Base-by-base conservation (phyloP, 1,140 invertebrate genomes). In the Leptinotarsa defecta region DNA sequence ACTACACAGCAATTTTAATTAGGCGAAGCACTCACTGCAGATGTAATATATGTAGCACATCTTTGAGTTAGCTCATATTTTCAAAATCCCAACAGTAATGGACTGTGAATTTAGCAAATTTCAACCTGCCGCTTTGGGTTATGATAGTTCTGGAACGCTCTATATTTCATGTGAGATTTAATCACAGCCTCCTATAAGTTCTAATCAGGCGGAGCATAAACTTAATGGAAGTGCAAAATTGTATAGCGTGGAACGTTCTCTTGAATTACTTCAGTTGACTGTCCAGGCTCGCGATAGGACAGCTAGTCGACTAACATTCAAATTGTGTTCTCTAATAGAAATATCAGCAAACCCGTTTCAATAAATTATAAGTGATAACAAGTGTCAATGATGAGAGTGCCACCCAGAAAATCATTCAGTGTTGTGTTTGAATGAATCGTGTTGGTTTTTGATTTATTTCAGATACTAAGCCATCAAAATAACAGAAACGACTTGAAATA, bases 1-100 rank as follows among this genome's bases (percentile, higher is more conserved):
- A 57, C 52, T 57, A 19, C 52, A 57, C 52, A 57, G 52, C 52
- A 57, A 57, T 57, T 57, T 57, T 57, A 57, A 57, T n/a, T 57
- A 57, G n/a, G 17, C 52, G 2, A 15, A 57, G 52, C 13, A 57
- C 17, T 57, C n/a, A n/a, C 52, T 57, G 52, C 52, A 57, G 13
- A 13, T 57, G 52, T 6, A 3, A n/a, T 34, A 6, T 8, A 6
- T 17, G 52, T 57, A 15, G 52, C 52, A n/a, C 3, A 57, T 57
- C 17, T 57, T 57, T 17, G 52, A 57, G 52, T 57, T 15, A 57
- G 52, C n/a, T 19, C 52, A 8, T 57, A 57, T 57, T 57, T 57
- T 57, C n/a, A 57, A 57, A 57, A n/a, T 57, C 52, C 17, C 17
- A 19, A 17, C 15, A 15, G n/a, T 57, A 57, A 57, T 57, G 52